Conservation (phyloP, 2,113 vertebrate species). For the Lontra canadensis region DNA sequence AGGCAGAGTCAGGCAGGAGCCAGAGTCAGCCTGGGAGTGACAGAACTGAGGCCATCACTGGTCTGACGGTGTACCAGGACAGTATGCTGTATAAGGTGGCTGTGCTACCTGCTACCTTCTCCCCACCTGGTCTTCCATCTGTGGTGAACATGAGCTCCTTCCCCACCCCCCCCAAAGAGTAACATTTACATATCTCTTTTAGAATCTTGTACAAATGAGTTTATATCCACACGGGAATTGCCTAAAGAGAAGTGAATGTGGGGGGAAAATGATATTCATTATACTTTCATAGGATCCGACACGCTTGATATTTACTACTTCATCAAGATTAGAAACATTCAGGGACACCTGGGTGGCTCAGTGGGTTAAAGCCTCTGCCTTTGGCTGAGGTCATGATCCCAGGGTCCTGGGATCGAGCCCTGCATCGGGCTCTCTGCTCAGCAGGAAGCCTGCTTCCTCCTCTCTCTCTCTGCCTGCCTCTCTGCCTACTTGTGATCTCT, state of each 20-base stretch:
- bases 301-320: neutral
- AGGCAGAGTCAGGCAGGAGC: conserved; percentile 83
- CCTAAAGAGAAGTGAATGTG: neutral
- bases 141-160: conserved; percentile 93
- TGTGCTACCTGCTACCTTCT: conserved; percentile 91
- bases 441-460: too few relatives aligned
- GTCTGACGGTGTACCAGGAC: conserved; percentile 93
- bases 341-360: too few relatives aligned
- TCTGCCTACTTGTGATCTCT: too few relatives aligned
- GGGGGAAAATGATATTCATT: neutral
- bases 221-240: neutral
- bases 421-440: too few relatives aligned
- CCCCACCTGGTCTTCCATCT: conserved; percentile 91
- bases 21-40: conserved; percentile 87
- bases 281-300: neutral
- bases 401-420: too few relatives aligned
- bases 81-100: conserved; percentile 97
- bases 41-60: conserved; percentile 85
- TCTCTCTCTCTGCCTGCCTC: too few relatives aligned
- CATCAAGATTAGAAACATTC: neutral
- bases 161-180: conserved; percentile 75
- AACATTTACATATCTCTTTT: neutral
- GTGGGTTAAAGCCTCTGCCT: too few relatives aligned
- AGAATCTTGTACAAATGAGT: neutral
- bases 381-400: too few relatives aligned